Base-by-base conservation (phyloP, 2,113 vertebrate genomes). In the Mustelus asterias region DNA sequence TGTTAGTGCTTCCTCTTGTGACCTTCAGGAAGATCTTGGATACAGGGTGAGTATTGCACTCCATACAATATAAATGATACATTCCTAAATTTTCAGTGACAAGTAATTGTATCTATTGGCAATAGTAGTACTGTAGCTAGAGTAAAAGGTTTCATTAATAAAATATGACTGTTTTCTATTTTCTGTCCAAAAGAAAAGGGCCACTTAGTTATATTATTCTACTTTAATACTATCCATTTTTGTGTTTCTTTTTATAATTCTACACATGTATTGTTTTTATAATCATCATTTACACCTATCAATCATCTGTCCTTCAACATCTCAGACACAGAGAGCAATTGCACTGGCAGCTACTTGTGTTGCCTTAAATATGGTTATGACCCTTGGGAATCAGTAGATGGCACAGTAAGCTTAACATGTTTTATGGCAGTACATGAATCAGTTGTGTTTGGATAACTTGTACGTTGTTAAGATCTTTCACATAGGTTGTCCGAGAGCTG, bases 21-120 rank as follows among this genome's bases (percentile, higher is more conserved):
- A 99, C 54, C 83, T 99, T n/a, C 96, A 98, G 0, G 99, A 99
- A 96, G 99, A 99, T 96, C 97, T 97, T 94, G 98, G 98, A 95
- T 99, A 99, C 97, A 98, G 98, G 97, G 99, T 99, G 97, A 97
- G 97, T 96, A 96, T 22, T 63, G 33, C 44, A 44, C 37, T 72
- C 41, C 13, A 54, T 94, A 65, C 65, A 94, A 26, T 14, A 2
- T 70, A 44, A 48, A 70, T 26, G 3, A 24, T 22, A 44, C 22
- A 41, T 41, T 93, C 4, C 8, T 24, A 44, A 94, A 26, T 69
- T 94, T 94, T 5, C 92, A 94, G 37, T 65, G 37, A 67, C 41
- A 48, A 70, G 67, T 70, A 94, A 94, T 44, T 94, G 1, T 67
- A 89, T 0, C 11, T 69, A 44, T 94, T 69, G 65, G 18, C 37